Percentiles rank a stretch among this genome's conserved stretches.
phyloP scores from a whole-genome alignment of 2,113 vertebrate genomes.

The Boleophthalmus pectinirostris region DNA sequence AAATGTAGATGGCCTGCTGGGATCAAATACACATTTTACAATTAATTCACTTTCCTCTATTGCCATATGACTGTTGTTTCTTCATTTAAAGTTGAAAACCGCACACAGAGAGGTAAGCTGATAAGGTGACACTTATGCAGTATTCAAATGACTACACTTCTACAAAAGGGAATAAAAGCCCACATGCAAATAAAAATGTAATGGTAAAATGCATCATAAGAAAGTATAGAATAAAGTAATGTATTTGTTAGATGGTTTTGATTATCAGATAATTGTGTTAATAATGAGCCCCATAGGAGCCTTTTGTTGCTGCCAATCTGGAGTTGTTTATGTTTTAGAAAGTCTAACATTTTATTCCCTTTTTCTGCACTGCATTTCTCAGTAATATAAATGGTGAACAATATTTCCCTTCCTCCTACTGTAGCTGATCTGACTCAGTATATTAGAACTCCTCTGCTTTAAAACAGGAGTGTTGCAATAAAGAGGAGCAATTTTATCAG shows the following conservation, averaged over 20 bases:
- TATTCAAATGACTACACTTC: no score
- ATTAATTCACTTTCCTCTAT: not conserved
- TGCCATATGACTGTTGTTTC: not conserved
- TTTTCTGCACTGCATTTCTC: not conserved
- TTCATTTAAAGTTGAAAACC: no score
- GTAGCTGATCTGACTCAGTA: not conserved
- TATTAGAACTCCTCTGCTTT: not conserved
- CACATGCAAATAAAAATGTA: not conserved
- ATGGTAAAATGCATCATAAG: not conserved
- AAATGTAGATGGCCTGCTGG: not conserved
- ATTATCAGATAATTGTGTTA: not conserved
- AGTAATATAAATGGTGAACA: not conserved
- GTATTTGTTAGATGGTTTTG: not conserved
- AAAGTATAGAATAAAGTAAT: not conserved
- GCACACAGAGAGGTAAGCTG: not conserved
- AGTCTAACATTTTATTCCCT: not conserved
- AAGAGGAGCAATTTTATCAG: conserved; percentile 4
- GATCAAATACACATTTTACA: not conserved
- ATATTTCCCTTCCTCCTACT: not conserved
- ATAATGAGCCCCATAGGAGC: no score
- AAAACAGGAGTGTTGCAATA: conserved; percentile 7
- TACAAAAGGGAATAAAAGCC: not conserved
- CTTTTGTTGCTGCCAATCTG: not conserved
- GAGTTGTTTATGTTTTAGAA: not conserved
- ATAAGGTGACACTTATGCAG: no score